These are phyloP conservation scores for Philotrypesis tridentata DNA, from an alignment of 1,140 invertebrate genomes.

Conservation along the genomic window DNA sequence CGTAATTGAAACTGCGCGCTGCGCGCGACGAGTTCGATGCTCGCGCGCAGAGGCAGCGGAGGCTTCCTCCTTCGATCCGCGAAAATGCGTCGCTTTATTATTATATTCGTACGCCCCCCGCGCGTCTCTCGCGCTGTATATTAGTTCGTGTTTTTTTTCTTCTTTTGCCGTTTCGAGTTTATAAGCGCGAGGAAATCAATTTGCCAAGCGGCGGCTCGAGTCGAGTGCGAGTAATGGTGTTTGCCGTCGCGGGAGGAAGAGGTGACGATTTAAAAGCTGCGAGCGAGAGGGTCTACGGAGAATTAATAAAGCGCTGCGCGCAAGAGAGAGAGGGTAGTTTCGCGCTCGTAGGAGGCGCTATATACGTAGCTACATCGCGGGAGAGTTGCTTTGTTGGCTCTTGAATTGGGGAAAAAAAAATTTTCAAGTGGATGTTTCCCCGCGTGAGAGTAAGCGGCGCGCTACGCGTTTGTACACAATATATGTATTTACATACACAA, in stretches of 20 bases:
- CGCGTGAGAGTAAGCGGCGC: no score
- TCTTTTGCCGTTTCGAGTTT: no score
- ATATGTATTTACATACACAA: no score
- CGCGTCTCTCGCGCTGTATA: no score
- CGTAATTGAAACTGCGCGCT: conserved; percentile 52
- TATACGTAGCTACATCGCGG: no score
- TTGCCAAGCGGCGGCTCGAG: not conserved
- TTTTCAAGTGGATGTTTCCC: no score
- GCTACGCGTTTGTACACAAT: no score
- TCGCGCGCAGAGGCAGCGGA: not conserved
- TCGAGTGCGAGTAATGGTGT: conserved; percentile 17
- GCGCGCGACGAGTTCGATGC: conserved; percentile 51
- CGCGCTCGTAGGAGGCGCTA: no score
- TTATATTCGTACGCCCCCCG: no score
- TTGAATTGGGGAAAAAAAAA: no score
- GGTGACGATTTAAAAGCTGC: conserved; percentile 39
- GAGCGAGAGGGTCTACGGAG: not conserved
- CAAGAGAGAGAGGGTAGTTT: not conserved
- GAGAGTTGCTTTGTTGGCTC: not conserved
- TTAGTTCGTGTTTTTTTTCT: no score
- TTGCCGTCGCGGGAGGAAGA: conserved; percentile 8
- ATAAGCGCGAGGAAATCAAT: conserved; percentile 8
- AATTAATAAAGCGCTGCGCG: conserved; percentile 24
- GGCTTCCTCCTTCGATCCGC: not conserved
- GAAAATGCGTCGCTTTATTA: not conserved